These are phyloP conservation scores for Cerastis rubricosa DNA, from an alignment of 2,888 invertebrate genomes.

Conservation along the genomic window DNA sequence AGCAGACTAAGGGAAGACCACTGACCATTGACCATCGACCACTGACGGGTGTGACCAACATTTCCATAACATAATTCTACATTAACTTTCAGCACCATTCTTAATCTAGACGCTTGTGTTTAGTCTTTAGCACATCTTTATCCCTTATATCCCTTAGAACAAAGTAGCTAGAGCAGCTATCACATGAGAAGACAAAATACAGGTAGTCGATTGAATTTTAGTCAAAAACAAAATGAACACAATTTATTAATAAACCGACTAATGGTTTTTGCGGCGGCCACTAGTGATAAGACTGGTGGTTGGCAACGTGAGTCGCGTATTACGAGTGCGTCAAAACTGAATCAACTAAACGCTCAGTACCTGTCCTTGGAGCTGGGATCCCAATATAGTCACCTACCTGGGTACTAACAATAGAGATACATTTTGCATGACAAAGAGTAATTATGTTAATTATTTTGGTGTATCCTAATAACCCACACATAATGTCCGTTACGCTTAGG, in stretches of 20 bases:
- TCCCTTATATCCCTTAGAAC: not conserved
- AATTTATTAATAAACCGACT: not conserved
- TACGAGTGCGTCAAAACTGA: not conserved
- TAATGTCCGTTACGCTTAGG: not conserved
- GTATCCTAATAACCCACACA: not conserved
- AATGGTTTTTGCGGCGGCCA: not conserved
- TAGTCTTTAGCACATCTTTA: not conserved
- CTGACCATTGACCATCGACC: not conserved
- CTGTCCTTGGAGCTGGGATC: not conserved
- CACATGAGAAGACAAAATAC: not conserved
- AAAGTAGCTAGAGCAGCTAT: not conserved
- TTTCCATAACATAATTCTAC: not conserved
- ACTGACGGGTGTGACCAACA: not conserved
- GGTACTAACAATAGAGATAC: not conserved
- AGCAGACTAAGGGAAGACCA: not conserved
- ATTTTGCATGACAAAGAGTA: conserved; percentile 5
- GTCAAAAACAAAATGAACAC: not conserved
- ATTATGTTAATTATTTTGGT: not conserved
- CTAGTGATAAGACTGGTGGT: not conserved
- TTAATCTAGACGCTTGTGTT: not conserved
- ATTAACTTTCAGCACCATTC: not conserved
- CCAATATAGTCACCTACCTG: not conserved
- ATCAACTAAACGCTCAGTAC: not conserved
- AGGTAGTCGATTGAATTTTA: not conserved
- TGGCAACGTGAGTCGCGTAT: not conserved